Evolutionary conservation across 1,140 invertebrate species (phyloP).

Genomic region (Bombus polaris): DNA sequence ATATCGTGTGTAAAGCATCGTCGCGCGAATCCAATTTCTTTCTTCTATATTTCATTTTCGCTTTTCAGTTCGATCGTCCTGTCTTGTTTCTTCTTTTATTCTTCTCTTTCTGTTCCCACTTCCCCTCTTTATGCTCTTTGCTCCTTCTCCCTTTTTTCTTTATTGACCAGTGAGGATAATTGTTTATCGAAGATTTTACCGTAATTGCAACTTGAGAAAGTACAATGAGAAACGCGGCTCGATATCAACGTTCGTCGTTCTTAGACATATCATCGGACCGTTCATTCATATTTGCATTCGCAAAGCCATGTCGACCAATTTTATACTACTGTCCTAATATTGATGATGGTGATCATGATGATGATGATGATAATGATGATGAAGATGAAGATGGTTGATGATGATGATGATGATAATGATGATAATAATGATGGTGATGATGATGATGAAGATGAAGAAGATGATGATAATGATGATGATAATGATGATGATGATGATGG

Average conservation of each 20-base stretch:
- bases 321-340: slow-evolving; percentile 54
- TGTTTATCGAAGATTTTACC: slow-evolving; percentile 1
- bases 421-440: accelerated
- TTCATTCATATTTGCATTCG: slow-evolving; percentile 43
- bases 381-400: background rate
- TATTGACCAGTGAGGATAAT: slow-evolving; percentile 19
- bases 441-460: too few species aligned
- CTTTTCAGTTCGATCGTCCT: background rate
- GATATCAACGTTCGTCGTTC: slow-evolving; percentile 36
- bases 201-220: slow-evolving; percentile 2
- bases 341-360: slow-evolving; percentile 17
- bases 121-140: background rate
- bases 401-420: too few species aligned
- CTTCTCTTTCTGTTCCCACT: background rate
- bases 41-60: background rate
- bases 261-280: slow-evolving; percentile 73
- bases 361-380: background rate
- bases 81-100: background rate
- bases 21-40: background rate
- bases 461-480: too few species aligned
- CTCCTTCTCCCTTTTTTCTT: background rate
- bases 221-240: slow-evolving; percentile 38
- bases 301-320: slow-evolving; percentile 63
- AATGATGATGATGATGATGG: accelerated
- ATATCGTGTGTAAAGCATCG: slow-evolving; percentile 19